Percentiles rank a stretch among this genome's conserved stretches.
phyloP scores from a whole-genome alignment of 2,888 invertebrate genomes.

The Stomorhina lunata region DNA sequence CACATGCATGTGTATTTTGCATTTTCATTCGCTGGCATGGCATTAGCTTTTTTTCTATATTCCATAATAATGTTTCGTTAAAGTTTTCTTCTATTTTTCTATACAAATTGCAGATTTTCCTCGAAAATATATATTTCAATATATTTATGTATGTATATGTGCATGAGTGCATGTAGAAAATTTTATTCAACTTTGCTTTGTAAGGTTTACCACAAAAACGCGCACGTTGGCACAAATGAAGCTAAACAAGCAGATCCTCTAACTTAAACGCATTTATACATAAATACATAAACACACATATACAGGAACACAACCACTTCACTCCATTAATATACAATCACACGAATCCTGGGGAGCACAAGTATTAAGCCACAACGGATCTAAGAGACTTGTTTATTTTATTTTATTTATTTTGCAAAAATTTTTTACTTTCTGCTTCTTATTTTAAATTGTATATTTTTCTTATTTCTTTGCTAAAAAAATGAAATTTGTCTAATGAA shows the following conservation, averaged over 20 bases:
- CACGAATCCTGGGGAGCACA: not conserved
- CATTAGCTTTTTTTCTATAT: not conserved
- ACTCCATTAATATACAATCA: constrained; percentile 16
- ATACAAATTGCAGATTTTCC: not conserved
- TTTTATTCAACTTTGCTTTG: constrained; percentile 44
- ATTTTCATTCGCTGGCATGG: not conserved
- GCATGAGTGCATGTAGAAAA: not conserved
- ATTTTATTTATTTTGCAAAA: not conserved
- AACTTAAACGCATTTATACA: constrained; percentile 13
- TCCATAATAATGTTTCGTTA: not conserved
- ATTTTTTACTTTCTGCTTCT: not conserved
- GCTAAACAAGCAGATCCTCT: constrained; percentile 52
- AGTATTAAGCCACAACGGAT: constrained; percentile 26
- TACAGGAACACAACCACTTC: not conserved
- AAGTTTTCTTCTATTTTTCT: not conserved
- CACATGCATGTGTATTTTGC: not conserved
- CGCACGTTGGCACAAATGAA: constrained; percentile 45
- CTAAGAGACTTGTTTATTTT: constrained; percentile 6
- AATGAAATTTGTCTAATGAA: constrained; percentile 59
- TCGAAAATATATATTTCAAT: not conserved
- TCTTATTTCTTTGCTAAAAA: not conserved
- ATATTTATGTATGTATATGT: not conserved
- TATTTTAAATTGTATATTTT: not conserved
- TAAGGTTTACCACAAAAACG: constrained; percentile 37
- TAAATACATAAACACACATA: not conserved